These are phyloP conservation scores for Drosophila persimilis DNA, from an alignment of 1,140 invertebrate species.

Conservation along the genomic window DNA sequence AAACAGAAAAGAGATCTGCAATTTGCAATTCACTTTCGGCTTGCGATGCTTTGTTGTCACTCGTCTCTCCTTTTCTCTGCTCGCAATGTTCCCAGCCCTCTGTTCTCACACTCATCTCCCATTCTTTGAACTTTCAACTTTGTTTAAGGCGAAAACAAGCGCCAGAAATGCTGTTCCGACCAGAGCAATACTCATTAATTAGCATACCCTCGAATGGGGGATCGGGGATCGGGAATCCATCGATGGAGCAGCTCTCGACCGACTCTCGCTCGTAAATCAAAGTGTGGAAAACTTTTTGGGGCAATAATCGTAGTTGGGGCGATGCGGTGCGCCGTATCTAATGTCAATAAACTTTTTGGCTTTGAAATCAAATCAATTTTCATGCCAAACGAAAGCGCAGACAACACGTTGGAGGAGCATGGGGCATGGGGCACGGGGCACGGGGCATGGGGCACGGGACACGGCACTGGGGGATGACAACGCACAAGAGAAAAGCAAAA, in stretches of 20 bases:
- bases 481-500: slow-evolving; percentile 2
- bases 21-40: slow-evolving; percentile 57
- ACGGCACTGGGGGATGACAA: background rate
- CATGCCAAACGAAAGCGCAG: slow-evolving; percentile 33
- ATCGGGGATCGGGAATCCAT: slow-evolving; percentile 22
- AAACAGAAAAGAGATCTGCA: slow-evolving; percentile 35
- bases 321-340: slow-evolving; percentile 44
- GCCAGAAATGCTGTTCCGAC: slow-evolving; percentile 10
- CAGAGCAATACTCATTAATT: too few species aligned
- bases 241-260: slow-evolving; percentile 8
- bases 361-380: slow-evolving; percentile 73
- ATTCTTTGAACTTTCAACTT: slow-evolving; percentile 70
- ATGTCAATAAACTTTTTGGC: slow-evolving; percentile 75
- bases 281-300: slow-evolving; percentile 63
- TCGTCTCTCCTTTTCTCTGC: slow-evolving; percentile 25
- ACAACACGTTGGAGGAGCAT: slow-evolving; percentile 18
- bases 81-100: background rate
- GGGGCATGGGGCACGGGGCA: background rate
- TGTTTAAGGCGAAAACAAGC: slow-evolving; percentile 64
- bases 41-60: slow-evolving; percentile 31
- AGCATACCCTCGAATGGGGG: too few species aligned
- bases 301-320: slow-evolving; percentile 5
- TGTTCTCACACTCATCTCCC: slow-evolving; percentile 41
- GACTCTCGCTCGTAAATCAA: slow-evolving; percentile 43
- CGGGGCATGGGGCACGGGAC: background rate